Conservation (phyloP, 2,888 invertebrate species). For the Gastrophysa polygoni region DNA sequence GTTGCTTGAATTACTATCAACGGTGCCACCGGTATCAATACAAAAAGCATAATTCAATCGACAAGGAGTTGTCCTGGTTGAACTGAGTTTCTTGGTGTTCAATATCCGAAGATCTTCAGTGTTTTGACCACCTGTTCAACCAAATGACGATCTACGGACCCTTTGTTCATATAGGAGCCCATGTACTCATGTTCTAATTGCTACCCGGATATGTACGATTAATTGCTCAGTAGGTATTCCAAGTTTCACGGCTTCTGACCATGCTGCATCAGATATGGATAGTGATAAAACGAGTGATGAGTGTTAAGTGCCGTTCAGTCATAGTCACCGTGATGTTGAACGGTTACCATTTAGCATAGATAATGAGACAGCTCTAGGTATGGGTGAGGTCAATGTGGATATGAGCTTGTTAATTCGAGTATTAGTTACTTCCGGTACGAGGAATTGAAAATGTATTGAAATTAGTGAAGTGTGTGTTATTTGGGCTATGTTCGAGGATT, state of each 20-base stretch:
- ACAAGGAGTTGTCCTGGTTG: too few species aligned
- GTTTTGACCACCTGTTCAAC: neutral
- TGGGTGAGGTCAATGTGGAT: neutral
- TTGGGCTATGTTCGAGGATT: too few species aligned
- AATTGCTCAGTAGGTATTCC: conserved; percentile 30
- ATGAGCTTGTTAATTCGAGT: neutral
- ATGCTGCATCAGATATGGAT: conserved; percentile 32
- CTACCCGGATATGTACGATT: conserved; percentile 29
- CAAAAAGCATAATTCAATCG: too few species aligned
- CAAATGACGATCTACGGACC: neutral
- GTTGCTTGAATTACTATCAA: too few species aligned
- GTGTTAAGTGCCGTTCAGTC: conserved; percentile 52
- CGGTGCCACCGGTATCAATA: too few species aligned
- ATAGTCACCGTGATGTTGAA: conserved; percentile 33
- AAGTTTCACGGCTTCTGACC: conserved; percentile 26
- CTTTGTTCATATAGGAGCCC: too few species aligned
- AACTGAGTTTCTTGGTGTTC: too few species aligned
- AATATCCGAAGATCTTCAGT: too few species aligned
- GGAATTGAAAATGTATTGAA: neutral
- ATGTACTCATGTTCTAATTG: neutral
- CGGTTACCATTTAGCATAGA: conserved; percentile 52
- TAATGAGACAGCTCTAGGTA: conserved; percentile 44
- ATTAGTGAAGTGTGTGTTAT: neutral
- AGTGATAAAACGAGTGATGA: conserved; percentile 35
- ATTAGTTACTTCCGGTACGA: neutral